Conservation (phyloP, 2,113 vertebrate genomes). For the Oxyruncus cristatus region DNA sequence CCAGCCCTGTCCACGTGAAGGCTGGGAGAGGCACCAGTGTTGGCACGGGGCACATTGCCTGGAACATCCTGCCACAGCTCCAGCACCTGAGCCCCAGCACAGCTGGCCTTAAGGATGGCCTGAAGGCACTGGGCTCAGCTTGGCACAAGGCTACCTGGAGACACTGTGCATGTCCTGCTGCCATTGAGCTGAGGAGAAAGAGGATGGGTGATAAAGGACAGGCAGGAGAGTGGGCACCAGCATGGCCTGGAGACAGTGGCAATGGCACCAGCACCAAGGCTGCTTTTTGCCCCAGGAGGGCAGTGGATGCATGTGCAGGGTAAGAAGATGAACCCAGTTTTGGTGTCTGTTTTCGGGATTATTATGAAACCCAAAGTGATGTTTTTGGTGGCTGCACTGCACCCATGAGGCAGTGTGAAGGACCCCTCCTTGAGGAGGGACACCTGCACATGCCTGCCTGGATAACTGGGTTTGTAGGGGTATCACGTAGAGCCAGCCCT, state of each 20-base stretch:
- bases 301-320: rapidly evolving
- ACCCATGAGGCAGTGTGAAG: rapidly evolving
- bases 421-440: background rate
- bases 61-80: background rate
- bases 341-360: background rate
- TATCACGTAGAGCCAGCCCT: background rate
- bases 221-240: rapidly evolving
- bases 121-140: background rate
- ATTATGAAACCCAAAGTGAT: background rate
- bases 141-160: background rate
- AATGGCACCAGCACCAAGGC: rapidly evolving
- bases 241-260: background rate
- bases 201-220: background rate
- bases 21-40: background rate
- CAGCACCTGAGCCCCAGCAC: background rate
- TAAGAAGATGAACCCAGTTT: background rate
- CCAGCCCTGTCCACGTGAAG: background rate
- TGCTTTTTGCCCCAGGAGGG: background rate
- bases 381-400: background rate
- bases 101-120: background rate
- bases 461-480: background rate
- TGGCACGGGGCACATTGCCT: background rate
- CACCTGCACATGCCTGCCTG: background rate
- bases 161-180: rapidly evolving
- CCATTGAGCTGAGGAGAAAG: background rate